Evolutionary conservation across 2,888 invertebrate genomes (phyloP).

Genomic region (Chalcosyrphus nemorum): DNA sequence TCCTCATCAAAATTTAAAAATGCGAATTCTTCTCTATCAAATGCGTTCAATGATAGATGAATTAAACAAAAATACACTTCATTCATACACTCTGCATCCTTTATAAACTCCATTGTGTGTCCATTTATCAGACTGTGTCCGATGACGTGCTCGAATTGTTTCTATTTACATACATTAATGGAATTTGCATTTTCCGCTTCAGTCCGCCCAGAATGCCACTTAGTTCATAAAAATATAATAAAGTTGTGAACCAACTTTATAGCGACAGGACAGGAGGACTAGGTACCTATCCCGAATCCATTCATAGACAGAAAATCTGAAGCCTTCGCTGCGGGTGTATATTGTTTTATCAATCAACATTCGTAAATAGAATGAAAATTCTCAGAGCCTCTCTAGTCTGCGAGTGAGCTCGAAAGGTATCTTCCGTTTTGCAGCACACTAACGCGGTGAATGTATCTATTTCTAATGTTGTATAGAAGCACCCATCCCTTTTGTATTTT

Average conservation of each 20-base stretch:
- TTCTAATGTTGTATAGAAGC: not conserved
- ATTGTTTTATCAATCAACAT: constrained; percentile 61
- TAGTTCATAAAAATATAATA: constrained; percentile 48
- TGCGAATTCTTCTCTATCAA: not conserved
- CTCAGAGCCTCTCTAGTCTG: not conserved
- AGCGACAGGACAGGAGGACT: constrained; percentile 34
- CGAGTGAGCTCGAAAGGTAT: constrained; percentile 8
- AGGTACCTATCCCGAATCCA: not conserved
- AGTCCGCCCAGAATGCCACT: constrained; percentile 2
- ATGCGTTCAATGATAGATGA: too few relatives aligned
- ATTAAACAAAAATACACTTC: too few relatives aligned
- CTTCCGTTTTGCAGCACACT: constrained; percentile 35
- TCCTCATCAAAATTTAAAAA: too few relatives aligned
- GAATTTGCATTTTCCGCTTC: constrained; percentile 18
- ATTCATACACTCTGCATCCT: not conserved
- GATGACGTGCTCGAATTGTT: not conserved
- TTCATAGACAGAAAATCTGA: not conserved
- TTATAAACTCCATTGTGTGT: not conserved
- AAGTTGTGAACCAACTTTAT: constrained; percentile 3
- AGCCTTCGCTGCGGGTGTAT: constrained; percentile 28
- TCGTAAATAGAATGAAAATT: constrained; percentile 29
- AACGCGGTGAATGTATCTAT: not conserved
- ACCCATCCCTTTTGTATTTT: not conserved
- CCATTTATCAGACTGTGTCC: not conserved
- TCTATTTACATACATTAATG: constrained; percentile 1